Conservation (phyloP, 2,797 vertebrate species). For the Schizopygopsis pylzovi region DNA sequence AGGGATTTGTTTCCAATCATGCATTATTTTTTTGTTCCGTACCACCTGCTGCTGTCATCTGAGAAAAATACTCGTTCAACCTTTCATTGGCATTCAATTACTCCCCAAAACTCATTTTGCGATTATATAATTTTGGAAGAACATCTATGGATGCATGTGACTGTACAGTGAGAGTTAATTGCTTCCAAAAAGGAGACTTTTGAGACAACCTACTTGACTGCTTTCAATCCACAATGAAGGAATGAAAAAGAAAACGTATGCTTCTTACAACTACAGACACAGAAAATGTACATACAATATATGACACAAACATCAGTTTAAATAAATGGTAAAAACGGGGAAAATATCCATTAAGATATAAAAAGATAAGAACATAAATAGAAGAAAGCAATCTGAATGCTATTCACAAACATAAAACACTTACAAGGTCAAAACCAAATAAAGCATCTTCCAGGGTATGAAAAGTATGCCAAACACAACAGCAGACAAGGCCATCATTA, state of each 20-base stretch:
- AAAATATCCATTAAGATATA: background rate
- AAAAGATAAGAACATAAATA: background rate
- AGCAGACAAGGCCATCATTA: conserved; percentile 3
- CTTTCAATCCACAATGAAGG: background rate
- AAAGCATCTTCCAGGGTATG: background rate
- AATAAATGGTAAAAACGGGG: background rate
- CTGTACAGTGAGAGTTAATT: background rate
- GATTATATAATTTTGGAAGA: background rate
- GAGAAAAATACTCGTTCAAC: background rate
- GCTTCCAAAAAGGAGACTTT: background rate
- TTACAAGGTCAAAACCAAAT: conserved; percentile 7
- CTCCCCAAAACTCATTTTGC: background rate
- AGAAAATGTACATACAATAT: no score
- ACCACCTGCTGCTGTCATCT: background rate
- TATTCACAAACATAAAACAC: background rate
- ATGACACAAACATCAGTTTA: background rate
- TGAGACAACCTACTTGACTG: background rate
- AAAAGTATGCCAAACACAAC: background rate
- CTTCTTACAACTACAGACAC: background rate
- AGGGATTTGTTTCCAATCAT: background rate
- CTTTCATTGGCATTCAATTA: background rate
- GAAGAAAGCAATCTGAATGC: background rate
- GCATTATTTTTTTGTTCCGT: background rate
- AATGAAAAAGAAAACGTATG: background rate
- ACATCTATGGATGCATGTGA: background rate